phyloP scores from a whole-genome alignment of 2,113 vertebrate species.

The Amblyornis subalaris region DNA sequence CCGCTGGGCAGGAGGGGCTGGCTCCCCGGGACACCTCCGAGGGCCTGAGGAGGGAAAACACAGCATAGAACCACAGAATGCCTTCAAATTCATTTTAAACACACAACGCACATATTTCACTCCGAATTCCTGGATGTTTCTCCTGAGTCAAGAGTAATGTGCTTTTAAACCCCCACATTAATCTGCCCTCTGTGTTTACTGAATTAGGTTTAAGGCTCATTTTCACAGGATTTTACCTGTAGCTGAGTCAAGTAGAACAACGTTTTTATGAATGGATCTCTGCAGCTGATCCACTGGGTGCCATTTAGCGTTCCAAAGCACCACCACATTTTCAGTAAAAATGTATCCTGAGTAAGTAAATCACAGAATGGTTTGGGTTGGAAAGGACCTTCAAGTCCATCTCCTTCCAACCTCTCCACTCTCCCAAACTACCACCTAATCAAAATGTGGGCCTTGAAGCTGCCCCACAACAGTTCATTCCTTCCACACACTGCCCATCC shows the following conservation, averaged over 20 bases:
- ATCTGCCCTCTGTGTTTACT: neutral
- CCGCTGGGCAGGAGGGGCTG: constrained; percentile 93
- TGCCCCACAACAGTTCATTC: neutral
- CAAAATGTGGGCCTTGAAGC: neutral
- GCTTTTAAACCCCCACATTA: neutral
- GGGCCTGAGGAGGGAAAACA: constrained; percentile 74
- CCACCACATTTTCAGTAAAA: neutral
- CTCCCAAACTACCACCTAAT: neutral
- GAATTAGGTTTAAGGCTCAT: neutral
- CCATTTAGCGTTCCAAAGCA: neutral
- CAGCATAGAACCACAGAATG: neutral
- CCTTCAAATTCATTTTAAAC: neutral
- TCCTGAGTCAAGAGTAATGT: neutral
- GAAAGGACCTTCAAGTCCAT: neutral
- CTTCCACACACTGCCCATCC: neutral
- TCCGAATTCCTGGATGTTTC: neutral
- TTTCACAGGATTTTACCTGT: neutral
- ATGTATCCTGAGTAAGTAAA: neutral
- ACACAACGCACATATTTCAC: neutral
- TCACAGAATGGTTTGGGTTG: neutral
- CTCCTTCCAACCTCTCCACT: neutral
- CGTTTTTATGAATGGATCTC: neutral
- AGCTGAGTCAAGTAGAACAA: neutral
- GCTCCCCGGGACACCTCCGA: constrained; percentile 91
- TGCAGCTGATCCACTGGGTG: neutral